Percentiles rank a stretch among this genome's conserved stretches.
Evolutionary conservation across 2,888 invertebrate species (phyloP).

Genomic region (Platerodrilus igneus): DNA sequence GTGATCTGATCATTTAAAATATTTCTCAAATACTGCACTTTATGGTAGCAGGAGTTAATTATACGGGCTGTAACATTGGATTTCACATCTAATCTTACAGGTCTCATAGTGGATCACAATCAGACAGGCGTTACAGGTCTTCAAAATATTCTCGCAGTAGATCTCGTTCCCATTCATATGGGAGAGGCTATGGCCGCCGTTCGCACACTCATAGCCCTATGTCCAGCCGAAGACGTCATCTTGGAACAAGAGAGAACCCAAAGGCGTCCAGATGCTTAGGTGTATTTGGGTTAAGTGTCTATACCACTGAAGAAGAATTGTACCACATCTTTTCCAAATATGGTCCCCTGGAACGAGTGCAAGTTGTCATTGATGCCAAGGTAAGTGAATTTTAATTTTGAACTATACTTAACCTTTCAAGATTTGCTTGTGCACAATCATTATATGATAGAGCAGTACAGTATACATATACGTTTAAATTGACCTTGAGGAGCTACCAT

Average conservation of each 20-base stretch:
- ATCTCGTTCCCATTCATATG: conserved; percentile 44
- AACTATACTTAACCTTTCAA: neutral
- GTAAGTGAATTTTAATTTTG: conserved; percentile 51
- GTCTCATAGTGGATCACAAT: conserved; percentile 60
- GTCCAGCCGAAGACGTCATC: conserved; percentile 74
- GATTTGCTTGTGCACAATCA: conserved; percentile 7
- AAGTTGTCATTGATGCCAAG: conserved; percentile 95
- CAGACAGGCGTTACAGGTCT: conserved; percentile 50
- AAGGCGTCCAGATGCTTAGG: conserved; percentile 86
- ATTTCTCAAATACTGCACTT: too few relatives aligned
- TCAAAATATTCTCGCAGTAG: conserved; percentile 63
- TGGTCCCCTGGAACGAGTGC: conserved; percentile 87
- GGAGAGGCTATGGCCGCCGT: conserved; percentile 55
- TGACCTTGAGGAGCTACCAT: too few relatives aligned
- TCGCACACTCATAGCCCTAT: conserved; percentile 74
- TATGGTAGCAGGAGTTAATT: too few relatives aligned
- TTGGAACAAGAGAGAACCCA: conserved; percentile 81
- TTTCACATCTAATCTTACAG: conserved; percentile 39
- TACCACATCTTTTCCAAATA: conserved; percentile 89
- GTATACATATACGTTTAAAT: too few relatives aligned
- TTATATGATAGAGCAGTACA: conserved; percentile 1
- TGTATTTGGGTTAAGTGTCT: conserved; percentile 89
- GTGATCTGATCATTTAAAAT: too few relatives aligned
- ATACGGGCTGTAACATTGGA: conserved; percentile 32
- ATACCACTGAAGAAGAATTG: conserved; percentile 88